phyloP scores from a whole-genome alignment of 2,888 invertebrate genomes.

The Dynastes grantii region DNA sequence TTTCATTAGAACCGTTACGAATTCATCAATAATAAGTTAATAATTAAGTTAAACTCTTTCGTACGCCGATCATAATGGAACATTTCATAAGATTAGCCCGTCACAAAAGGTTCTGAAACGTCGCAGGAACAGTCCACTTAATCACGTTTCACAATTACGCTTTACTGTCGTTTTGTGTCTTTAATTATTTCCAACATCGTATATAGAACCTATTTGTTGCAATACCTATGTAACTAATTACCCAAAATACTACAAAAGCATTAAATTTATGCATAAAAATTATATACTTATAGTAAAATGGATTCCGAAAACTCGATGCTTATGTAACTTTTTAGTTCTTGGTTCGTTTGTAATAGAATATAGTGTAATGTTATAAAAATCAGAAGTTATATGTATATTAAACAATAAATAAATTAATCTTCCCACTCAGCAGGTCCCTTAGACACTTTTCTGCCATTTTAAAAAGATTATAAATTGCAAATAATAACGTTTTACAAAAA shows the following conservation, averaged over 20 bases:
- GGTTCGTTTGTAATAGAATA: too few species aligned
- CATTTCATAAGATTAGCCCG: constrained; percentile 8
- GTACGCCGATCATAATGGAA: background rate
- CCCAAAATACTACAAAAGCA: background rate
- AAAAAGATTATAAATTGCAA: too few species aligned
- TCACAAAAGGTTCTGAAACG: constrained; percentile 12
- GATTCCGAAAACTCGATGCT: too few species aligned
- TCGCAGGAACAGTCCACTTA: background rate
- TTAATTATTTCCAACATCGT: background rate
- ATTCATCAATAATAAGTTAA: constrained; percentile 27
- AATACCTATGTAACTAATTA: constrained; percentile 12
- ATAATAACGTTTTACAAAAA: too few species aligned
- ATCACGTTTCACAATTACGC: background rate
- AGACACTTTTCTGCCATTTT: too few species aligned
- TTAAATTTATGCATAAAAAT: too few species aligned
- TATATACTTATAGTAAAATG: too few species aligned
- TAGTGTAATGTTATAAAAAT: too few species aligned
- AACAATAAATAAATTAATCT: too few species aligned
- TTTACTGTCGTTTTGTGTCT: constrained; percentile 6
- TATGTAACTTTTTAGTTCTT: too few species aligned
- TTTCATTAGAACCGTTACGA: constrained; percentile 29
- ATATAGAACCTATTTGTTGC: background rate
- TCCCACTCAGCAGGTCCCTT: too few species aligned
- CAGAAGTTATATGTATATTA: too few species aligned
- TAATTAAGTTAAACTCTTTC: constrained; percentile 32